phyloP scores from a whole-genome alignment of 2,113 vertebrate species.

The Peromyscus maniculatus region DNA sequence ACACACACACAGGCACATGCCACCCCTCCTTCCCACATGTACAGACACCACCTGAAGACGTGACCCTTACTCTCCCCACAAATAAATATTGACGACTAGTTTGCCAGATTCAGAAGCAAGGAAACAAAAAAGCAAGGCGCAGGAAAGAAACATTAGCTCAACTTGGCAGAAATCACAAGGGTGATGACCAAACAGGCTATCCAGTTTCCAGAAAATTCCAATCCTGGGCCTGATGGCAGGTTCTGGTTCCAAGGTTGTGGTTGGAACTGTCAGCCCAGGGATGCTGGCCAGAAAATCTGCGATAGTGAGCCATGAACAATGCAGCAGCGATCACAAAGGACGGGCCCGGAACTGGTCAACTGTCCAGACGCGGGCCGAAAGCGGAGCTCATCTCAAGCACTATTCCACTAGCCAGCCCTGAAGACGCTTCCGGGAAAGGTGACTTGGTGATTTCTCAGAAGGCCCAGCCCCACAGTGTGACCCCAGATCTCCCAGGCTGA shows the following conservation, averaged over 20 bases:
- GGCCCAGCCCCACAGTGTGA: conserved; percentile 81
- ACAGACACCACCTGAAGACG: background rate
- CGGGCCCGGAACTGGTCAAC: background rate
- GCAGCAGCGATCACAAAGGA: conserved; percentile 19
- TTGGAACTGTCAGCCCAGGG: conserved; percentile 42
- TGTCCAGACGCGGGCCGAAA: background rate
- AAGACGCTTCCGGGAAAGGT: conserved; percentile 73
- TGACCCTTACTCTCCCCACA: background rate
- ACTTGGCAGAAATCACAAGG: conserved; percentile 63
- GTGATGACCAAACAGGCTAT: conserved; percentile 61
- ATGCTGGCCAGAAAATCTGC: conserved; percentile 48
- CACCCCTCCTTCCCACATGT: background rate
- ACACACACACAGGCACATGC: background rate
- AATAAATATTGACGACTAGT: background rate
- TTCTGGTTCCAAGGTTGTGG: conserved; percentile 56
- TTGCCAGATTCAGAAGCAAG: conserved; percentile 6
- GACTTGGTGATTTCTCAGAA: conserved; percentile 81
- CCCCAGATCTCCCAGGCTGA: conserved; percentile 76
- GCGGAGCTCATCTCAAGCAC: background rate
- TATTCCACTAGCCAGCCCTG: background rate
- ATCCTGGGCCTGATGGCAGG: background rate
- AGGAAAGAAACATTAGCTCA: conserved; percentile 41
- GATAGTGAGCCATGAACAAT: conserved; percentile 13
- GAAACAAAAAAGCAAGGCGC: background rate
- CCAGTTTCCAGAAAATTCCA: conserved; percentile 51